These are phyloP conservation scores for Motacilla alba DNA, from an alignment of 2,113 vertebrate species.

Conservation along the genomic window DNA sequence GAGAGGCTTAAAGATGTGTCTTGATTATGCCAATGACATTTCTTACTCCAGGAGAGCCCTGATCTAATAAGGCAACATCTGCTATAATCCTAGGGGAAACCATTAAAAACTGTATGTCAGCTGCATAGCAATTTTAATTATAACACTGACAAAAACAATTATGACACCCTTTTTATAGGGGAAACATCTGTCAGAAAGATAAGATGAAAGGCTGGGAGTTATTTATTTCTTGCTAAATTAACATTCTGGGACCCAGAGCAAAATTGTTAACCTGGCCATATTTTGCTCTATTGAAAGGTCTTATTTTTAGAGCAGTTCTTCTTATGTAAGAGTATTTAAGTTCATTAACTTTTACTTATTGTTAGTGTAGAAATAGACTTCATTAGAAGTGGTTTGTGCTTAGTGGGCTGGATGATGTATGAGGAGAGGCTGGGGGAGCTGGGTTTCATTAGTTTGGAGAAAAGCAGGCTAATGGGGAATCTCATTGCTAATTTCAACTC, in stretches of 20 bases:
- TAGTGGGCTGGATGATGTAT: neutral
- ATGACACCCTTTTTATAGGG: slow-evolving; percentile 53
- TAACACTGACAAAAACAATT: slow-evolving; percentile 65
- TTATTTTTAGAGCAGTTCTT: neutral
- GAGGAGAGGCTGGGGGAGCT: neutral
- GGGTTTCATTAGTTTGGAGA: slow-evolving; percentile 1
- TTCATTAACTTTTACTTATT: neutral
- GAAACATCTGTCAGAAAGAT: slow-evolving; percentile 63
- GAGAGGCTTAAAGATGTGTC: neutral
- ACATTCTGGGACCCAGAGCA: neutral
- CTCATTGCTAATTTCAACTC: neutral
- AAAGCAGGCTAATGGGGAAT: neutral
- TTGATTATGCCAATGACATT: slow-evolving; percentile 51
- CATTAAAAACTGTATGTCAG: slow-evolving; percentile 58
- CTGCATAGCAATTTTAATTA: slow-evolving; percentile 62
- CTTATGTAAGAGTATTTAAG: neutral
- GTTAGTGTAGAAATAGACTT: neutral
- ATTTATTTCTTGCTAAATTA: slow-evolving; percentile 50
- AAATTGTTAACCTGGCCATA: neutral
- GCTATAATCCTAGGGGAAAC: slow-evolving; percentile 57
- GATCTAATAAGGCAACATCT: slow-evolving; percentile 64
- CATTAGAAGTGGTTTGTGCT: neutral
- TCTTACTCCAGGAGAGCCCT: slow-evolving; percentile 23
- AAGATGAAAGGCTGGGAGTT: slow-evolving; percentile 55
- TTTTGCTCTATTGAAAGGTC: neutral